A percentile compares a stretch with the other conserved stretches of the same genome.
Evolutionary conservation across 1,140 invertebrate genomes (phyloP).

Genomic region (Trichoplusia ni): DNA sequence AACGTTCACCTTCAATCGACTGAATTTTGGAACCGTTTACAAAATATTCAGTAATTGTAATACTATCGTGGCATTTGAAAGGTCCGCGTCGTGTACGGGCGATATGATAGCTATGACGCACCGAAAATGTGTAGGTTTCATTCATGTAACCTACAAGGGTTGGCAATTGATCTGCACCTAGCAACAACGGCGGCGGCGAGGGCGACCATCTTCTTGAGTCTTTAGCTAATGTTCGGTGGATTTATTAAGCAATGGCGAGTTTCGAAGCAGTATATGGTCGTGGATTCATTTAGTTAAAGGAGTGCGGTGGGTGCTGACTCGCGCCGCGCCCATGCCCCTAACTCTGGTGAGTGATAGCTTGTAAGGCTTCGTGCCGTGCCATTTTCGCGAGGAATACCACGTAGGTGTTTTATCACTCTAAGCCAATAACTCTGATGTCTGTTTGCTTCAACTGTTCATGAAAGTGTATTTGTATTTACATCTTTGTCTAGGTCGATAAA

Average conservation of each 20-base stretch:
- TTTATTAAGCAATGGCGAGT: slow-evolving; percentile 61
- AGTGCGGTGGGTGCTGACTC: slow-evolving; percentile 60
- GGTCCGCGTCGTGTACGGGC: slow-evolving; percentile 23
- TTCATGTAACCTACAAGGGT: slow-evolving; percentile 70
- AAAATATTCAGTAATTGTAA: slow-evolving; percentile 28
- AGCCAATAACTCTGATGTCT: slow-evolving; percentile 45
- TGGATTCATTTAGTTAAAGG: slow-evolving; percentile 74
- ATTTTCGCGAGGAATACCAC: slow-evolving; percentile 58
- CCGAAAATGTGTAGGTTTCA: slow-evolving; percentile 69
- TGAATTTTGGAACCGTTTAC: slow-evolving; percentile 30
- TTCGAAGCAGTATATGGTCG: slow-evolving; percentile 63
- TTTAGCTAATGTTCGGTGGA: slow-evolving; percentile 59
- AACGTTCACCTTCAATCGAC: slow-evolving; percentile 36
- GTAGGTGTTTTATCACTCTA: slow-evolving; percentile 43
- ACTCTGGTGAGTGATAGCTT: slow-evolving; percentile 76
- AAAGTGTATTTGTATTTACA: slow-evolving; percentile 28
- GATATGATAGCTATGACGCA: slow-evolving; percentile 47
- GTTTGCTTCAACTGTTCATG: slow-evolving; percentile 27
- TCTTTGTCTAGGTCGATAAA: slow-evolving; percentile 9
- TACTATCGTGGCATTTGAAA: slow-evolving; percentile 5
- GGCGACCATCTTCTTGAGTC: slow-evolving; percentile 50
- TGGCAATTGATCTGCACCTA: slow-evolving; percentile 68
- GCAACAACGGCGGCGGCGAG: slow-evolving; percentile 59
- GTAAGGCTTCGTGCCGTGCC: slow-evolving; percentile 72
- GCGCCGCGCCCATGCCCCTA: slow-evolving; percentile 78